Base-by-base conservation (phyloP, 2,797 vertebrate species). In the Oryzias dopingdopingensis region DNA sequence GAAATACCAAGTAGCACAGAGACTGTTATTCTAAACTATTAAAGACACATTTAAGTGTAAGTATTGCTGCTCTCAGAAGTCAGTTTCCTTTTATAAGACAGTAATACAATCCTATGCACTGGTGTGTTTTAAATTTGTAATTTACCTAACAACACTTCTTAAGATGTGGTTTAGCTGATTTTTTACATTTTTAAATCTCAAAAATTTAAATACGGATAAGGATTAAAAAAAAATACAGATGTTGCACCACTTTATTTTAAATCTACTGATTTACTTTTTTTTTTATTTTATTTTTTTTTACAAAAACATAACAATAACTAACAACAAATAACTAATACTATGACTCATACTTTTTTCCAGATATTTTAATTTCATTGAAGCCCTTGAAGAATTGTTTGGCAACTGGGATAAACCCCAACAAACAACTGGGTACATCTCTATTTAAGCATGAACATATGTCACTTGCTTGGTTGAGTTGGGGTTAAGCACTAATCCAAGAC, bases 401-500 rank as follows among this genome's bases (percentile, higher is more conserved):
- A 43, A 16, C 54, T 42, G 7, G 7, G 18, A 29, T 67, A 37
- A 37, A 12, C 32, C 29, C 42, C 29, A 29, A 52, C 26, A 57
- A 42, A 62, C 42, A 42, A 47, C 14, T 4, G 6, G 43, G 71
- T 60, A 20, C 41, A 45, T 49, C 51, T 54, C 49, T 69, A 57
- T 42, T 45, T 42, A 46, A 65, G 52, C 62, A 57, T 55, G 58
- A 64, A 67, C 57, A 66, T 20, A 59, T 71, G 66, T 76, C 52
- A 53, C 56, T 61, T 57, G 62, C 57, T 47, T 42, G 51, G 60
- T 70, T n/a, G 10, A 44, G 29, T 55, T 5, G 7, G 13, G 46
- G 62, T 55, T 71, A 17, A 48, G 22, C 17, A 26, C 74, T 57
- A 71, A 71, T 40, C 70, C 46, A 47, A 72, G 67, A 79, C 67